These are phyloP conservation scores for Nomada lathburiana DNA, from an alignment of 2,888 invertebrate genomes.

Conservation along the genomic window DNA sequence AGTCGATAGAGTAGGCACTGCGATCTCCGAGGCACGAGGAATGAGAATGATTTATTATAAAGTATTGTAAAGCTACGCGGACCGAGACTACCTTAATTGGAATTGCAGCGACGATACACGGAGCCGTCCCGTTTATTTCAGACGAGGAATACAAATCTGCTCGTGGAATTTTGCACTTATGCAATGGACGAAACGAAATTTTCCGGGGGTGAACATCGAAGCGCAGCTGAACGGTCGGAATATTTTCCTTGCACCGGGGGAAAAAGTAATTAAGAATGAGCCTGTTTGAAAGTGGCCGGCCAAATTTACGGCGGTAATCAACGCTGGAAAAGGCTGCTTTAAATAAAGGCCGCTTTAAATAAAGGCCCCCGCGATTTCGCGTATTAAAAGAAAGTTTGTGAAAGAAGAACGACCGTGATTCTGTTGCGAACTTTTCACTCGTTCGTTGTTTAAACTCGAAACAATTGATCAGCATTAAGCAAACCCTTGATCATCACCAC, in stretches of 20 bases:
- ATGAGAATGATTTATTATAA: not conserved
- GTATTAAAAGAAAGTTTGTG: constrained; percentile 12
- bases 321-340: not conserved
- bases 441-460: not conserved
- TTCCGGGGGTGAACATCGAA: not conserved
- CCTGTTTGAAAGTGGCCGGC: constrained; percentile 8
- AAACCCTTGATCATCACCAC: not conserved
- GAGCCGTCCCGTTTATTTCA: no score
- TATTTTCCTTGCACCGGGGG: constrained; percentile 5
- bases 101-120: not conserved
- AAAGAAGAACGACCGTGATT: constrained; percentile 21
- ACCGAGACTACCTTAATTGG: not conserved
- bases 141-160: not conserved
- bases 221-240: not conserved
- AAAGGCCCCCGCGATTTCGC: constrained; percentile 3
- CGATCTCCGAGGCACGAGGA: not conserved
- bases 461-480: constrained; percentile 11
- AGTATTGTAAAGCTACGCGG: not conserved
- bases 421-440: not conserved
- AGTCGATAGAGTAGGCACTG: no score
- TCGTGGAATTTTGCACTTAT: not conserved
- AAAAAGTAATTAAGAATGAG: constrained; percentile 10
- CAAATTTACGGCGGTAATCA: constrained; percentile 45
- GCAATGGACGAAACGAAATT: not conserved
- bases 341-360: constrained; percentile 16